Evolutionary conservation across 30 jellyfish, hydroid and myxozoan genomes (phyloP).

Genomic region (Pseudorhiza aurosa): DNA sequence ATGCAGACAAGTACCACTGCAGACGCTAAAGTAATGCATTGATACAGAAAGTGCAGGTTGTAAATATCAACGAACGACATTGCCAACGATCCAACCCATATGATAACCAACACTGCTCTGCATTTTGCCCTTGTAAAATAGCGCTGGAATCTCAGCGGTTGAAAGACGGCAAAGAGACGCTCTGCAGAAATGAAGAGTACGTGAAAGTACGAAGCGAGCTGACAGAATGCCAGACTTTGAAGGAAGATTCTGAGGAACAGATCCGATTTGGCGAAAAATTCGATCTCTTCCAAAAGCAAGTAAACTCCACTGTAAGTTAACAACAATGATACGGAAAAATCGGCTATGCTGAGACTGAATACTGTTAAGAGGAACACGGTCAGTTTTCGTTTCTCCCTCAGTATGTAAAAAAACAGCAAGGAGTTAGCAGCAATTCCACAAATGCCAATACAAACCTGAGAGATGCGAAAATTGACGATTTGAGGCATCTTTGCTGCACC

Average conservation of each 20-base stretch:
- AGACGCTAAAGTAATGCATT: conserved; percentile 1
- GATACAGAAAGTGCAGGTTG: not conserved
- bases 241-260: not conserved
- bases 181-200: conserved; percentile 11
- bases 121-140: not conserved
- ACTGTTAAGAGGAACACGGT: conserved; percentile 3
- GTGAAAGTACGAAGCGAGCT: conserved; percentile 4
- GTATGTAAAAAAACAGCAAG: not conserved
- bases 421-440: conserved; percentile 2
- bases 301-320: conserved; percentile 1
- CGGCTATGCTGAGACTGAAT: conserved; percentile 34
- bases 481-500: no score
- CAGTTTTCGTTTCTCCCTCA: conserved; percentile 18
- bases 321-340: not conserved
- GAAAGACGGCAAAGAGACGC: conserved; percentile 34
- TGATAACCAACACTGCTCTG: not conserved
- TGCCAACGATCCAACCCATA: not conserved
- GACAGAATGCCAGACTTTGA: not conserved
- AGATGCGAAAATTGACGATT: not conserved
- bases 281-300: not conserved
- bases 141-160: conserved; percentile 10
- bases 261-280: not conserved
- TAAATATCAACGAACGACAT: not conserved
- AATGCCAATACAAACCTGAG: not conserved
- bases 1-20: not conserved